These are phyloP conservation scores for Tetramorium bicarinatum DNA, from an alignment of 2,888 invertebrate genomes.

Conservation along the genomic window DNA sequence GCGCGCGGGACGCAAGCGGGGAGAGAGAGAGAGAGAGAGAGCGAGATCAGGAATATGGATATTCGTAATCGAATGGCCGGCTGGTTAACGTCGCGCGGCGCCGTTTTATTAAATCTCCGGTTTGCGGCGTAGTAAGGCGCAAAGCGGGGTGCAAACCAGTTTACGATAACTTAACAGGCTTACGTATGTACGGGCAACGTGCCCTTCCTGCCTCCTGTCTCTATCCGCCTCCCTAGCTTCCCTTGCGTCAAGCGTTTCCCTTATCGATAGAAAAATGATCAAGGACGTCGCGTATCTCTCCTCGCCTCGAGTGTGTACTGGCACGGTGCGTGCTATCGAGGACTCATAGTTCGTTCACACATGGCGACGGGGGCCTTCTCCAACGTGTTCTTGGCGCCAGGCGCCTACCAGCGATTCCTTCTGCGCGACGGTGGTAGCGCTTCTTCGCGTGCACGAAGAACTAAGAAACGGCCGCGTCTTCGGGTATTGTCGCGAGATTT, in stretches of 20 bases:
- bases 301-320: slow-evolving; percentile 58
- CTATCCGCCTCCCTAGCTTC: slow-evolving; percentile 23
- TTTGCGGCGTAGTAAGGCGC: slow-evolving; percentile 52
- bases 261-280: slow-evolving; percentile 74
- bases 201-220: slow-evolving; percentile 33
- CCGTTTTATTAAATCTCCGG: slow-evolving; percentile 77
- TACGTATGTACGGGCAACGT: slow-evolving; percentile 44
- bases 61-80: slow-evolving; percentile 78
- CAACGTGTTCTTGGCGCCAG: slow-evolving; percentile 68
- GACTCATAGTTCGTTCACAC: slow-evolving; percentile 61
- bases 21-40: not conserved
- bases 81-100: slow-evolving; percentile 65
- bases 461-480: slow-evolving; percentile 7
- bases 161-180: slow-evolving; percentile 78
- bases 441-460: slow-evolving; percentile 39
- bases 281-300: slow-evolving; percentile 78
- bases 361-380: slow-evolving; percentile 46
- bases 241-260: slow-evolving; percentile 20
- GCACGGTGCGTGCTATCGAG: slow-evolving; percentile 55
- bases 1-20: not conserved
- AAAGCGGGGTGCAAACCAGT: slow-evolving; percentile 77
- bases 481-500: slow-evolving; percentile 3
- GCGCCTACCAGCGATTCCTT: slow-evolving; percentile 63
- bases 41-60: slow-evolving; percentile 51
- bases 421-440: slow-evolving; percentile 52